phyloP scores from a whole-genome alignment of 2,888 invertebrate species.

The Temnothorax rugatulus region DNA sequence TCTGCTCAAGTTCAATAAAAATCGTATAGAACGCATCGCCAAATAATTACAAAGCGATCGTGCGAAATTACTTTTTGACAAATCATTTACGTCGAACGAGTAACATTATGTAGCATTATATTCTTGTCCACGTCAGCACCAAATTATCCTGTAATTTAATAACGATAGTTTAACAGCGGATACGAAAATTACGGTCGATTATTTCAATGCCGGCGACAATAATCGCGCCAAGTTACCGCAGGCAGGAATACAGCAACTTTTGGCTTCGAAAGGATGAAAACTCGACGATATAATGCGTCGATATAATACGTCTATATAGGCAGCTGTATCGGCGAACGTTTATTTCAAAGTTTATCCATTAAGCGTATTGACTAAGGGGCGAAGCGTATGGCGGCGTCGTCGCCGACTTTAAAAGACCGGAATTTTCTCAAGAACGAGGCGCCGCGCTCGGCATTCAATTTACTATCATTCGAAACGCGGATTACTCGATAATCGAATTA shows the following conservation, averaged over 20 bases:
- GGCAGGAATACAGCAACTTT: slow-evolving; percentile 32
- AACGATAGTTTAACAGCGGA: slow-evolving; percentile 20
- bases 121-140: neutral
- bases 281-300: slow-evolving; percentile 37
- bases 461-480: slow-evolving; percentile 32
- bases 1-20: neutral
- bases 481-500: slow-evolving; percentile 43
- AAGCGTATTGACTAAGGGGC: slow-evolving; percentile 56
- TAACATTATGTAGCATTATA: neutral
- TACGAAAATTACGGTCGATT: slow-evolving; percentile 46
- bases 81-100: slow-evolving; percentile 1
- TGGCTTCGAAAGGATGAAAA: slow-evolving; percentile 24
- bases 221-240: slow-evolving; percentile 30
- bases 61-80: slow-evolving; percentile 8
- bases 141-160: slow-evolving; percentile 25
- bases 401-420: slow-evolving; percentile 39
- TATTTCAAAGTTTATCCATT: slow-evolving; percentile 65
- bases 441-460: slow-evolving; percentile 30
- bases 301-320: slow-evolving; percentile 51
- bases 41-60: slow-evolving; percentile 23
- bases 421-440: slow-evolving; percentile 44
- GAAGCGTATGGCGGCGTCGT: slow-evolving; percentile 45
- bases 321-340: slow-evolving; percentile 54
- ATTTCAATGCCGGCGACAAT: slow-evolving; percentile 43
- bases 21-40: neutral